Base-by-base conservation (phyloP, 2,113 vertebrate genomes). In the Cavia porcellus region DNA sequence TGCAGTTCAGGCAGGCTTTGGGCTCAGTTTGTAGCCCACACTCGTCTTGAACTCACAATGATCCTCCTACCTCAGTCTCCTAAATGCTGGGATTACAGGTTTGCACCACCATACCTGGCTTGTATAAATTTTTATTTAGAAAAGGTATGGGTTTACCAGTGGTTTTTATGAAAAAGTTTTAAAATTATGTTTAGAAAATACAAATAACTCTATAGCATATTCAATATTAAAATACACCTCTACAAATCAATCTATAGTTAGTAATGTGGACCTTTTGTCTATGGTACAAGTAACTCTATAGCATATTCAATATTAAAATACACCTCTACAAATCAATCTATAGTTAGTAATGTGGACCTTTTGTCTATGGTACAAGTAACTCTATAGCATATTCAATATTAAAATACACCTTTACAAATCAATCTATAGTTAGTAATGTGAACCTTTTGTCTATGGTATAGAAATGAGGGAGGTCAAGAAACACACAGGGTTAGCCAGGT, bases 221-320 rank as follows among this genome's bases (percentile, higher is more conserved):
- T 94, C 45, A 93, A n/a, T 89, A 96, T 86, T 81, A 86, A 96
- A 95, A 94, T 17, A 86, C 5, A 92, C 13, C n/a, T 94, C 86
- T 86, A 68, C 22, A 85, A 93, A 94, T 81, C 84, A 92, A 83
- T 90, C 50, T 93, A 62, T 25, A 81, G 12, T 68, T 74, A 94
- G 28, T 87, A 25, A 94, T 62, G 25, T 77, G 30, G 32, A 95
- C 17, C n/a, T 90, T 38, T 38, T 38, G 38, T 38, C 38, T 38
- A 38, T 77, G 30, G 30, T 66, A 90, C 11, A 87, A 72, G 64
- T 64, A 94, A 17, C 52, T 42, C 91, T 62, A 62, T 2, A 70
- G 55, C 45, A 89, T 72, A 85, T 85, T 94, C 45, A 93, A 35
- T 89, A 96, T 86, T 81, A 86, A 96, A 95, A 94, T 17, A 86